These are phyloP conservation scores for Eriosoma lanigerum DNA, from an alignment of 1,140 invertebrate genomes.

Conservation along the genomic window DNA sequence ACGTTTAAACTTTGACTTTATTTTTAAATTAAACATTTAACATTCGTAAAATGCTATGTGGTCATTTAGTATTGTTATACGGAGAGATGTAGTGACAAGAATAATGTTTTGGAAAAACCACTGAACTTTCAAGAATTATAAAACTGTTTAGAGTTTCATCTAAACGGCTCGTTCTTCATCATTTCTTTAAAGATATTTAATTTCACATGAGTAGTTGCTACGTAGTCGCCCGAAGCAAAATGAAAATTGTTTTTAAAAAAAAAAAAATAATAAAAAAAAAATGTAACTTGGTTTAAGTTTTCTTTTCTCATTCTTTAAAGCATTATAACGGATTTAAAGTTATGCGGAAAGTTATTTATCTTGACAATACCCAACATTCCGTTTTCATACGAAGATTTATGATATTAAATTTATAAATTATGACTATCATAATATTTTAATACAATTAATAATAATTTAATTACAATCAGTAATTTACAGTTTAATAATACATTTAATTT, in stretches of 20 bases:
- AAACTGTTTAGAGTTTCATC: conserved; percentile 26
- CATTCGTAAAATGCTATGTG: no score
- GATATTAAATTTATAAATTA: background rate
- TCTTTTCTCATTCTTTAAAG: background rate
- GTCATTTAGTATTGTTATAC: background rate
- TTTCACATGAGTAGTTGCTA: conserved; percentile 13
- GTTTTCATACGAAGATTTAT: conserved; percentile 26
- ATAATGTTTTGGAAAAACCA: conserved; percentile 21
- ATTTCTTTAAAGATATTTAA: conserved; percentile 31
- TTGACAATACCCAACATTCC: conserved; percentile 40
- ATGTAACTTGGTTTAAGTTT: conserved; percentile 29
- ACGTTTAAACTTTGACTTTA: no score
- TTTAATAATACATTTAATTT: no score
- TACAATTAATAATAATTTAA: no score
- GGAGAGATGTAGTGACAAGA: background rate
- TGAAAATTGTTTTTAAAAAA: conserved; percentile 32
- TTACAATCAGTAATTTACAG: no score
- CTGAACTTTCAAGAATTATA: conserved; percentile 33
- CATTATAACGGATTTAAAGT: conserved; percentile 34
- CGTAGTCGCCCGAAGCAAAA: background rate
- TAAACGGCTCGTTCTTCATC: conserved; percentile 25
- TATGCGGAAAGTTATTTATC: conserved; percentile 22
- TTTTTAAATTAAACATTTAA: no score
- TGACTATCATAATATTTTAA: background rate
- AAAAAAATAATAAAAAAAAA: conserved; percentile 14